These are phyloP conservation scores for Gandaritis pyraliata DNA, from an alignment of 2,888 invertebrate species.

Conservation along the genomic window DNA sequence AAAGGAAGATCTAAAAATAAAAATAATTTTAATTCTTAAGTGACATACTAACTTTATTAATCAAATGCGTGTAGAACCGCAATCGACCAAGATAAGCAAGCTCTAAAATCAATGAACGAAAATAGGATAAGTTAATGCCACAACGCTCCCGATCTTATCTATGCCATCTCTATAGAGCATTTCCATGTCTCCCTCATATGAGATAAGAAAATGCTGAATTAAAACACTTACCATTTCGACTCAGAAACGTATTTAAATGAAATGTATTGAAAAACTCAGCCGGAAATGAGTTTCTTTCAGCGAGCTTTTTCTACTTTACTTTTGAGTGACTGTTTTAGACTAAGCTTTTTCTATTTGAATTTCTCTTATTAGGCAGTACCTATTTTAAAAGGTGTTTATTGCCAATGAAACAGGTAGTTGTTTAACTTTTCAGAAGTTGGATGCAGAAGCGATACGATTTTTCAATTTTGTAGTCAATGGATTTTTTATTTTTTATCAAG, in stretches of 20 bases:
- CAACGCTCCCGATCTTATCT: conserved; percentile 13
- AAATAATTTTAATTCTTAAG: no score
- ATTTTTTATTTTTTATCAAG: not conserved
- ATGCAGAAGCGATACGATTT: no score
- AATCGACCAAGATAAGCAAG: not conserved
- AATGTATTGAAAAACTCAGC: conserved; percentile 80
- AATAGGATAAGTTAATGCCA: conserved; percentile 17
- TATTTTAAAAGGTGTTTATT: conserved; percentile 13
- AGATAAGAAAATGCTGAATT: conserved; percentile 72
- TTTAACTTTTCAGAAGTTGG: no score
- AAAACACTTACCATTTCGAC: conserved; percentile 71
- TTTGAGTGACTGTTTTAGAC: conserved; percentile 72
- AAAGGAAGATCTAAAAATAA: no score
- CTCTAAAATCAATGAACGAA: conserved; percentile 7
- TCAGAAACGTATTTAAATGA: conserved; percentile 79
- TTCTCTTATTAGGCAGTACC: conserved; percentile 37
- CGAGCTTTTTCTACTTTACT: conserved; percentile 65
- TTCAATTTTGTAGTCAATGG: not conserved
- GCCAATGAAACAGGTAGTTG: not conserved
- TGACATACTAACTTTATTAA: no score
- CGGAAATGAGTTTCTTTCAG: conserved; percentile 82
- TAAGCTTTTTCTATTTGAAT: conserved; percentile 56
- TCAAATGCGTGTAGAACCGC: not conserved
- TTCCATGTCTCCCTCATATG: conserved; percentile 68
- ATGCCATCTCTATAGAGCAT: conserved; percentile 44